Percentiles rank a stretch among this genome's conserved stretches.
Evolutionary conservation across 2,888 invertebrate species (phyloP).

Genomic region (Diarsia rubi): DNA sequence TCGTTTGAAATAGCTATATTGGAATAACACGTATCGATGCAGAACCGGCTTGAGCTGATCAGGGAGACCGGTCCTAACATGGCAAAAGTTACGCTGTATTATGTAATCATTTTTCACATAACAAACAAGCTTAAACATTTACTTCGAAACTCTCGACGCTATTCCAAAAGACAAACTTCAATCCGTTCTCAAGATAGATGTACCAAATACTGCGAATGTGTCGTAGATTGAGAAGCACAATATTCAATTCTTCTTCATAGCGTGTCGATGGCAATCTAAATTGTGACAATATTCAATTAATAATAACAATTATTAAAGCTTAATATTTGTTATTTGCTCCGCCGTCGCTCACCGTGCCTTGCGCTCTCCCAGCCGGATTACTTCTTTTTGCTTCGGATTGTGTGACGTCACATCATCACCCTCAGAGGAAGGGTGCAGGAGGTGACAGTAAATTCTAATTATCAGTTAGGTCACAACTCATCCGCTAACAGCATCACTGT

Average conservation of each 20-base stretch:
- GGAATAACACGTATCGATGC: not conserved
- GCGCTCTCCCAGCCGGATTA: conserved; percentile 31
- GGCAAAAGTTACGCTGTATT: not conserved
- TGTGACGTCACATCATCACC: conserved; percentile 14
- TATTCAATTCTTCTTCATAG: too few species aligned
- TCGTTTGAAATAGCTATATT: not conserved
- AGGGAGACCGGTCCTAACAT: not conserved
- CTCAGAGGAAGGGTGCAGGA: too few species aligned
- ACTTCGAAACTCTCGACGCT: not conserved
- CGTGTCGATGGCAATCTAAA: too few species aligned
- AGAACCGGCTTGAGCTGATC: not conserved
- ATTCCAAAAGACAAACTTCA: not conserved
- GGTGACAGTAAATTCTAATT: conserved; percentile 2
- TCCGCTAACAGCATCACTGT: conserved; percentile 25
- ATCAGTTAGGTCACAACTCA: conserved; percentile 15
- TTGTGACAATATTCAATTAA: conserved; percentile 28
- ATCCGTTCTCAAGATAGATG: not conserved
- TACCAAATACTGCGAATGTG: not conserved
- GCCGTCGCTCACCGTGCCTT: conserved; percentile 33
- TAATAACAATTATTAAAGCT: conserved; percentile 14
- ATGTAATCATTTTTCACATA: too few species aligned
- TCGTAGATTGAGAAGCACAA: conserved; percentile 4
- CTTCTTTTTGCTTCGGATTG: conserved; percentile 28
- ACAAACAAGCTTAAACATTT: too few species aligned
- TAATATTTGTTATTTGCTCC: conserved; percentile 35